Base-by-base conservation (phyloP, 2,113 vertebrate species). In the Gambusia holbrooki region DNA sequence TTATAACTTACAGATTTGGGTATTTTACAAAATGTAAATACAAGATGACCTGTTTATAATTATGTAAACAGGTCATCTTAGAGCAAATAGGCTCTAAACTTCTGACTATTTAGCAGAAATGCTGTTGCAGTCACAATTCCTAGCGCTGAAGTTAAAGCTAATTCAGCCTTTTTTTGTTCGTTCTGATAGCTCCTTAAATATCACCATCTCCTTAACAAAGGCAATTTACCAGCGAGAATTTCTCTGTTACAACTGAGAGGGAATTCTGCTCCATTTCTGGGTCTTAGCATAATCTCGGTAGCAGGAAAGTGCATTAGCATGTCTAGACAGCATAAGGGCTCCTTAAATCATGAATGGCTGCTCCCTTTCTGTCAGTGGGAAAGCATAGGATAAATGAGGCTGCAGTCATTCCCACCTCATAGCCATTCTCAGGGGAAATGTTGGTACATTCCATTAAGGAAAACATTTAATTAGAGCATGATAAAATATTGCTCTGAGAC, bases 391-490 rank as follows among this genome's bases (percentile, higher is more conserved):
- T 88, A 89, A 87, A 89, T 89, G 88, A 91, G 83, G 87, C 76
- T 74, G 89, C 76, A 73, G 83, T 74, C 65, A 5, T 69, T 37
- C 32, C 76, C 64, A 60, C 79, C 69, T 40, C 15, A 13, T 27
- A 66, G 62, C 25, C 66, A 54, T 88, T 76, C 88, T 80, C 83
- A 51, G 4, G 88, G 88, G 87, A 61, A 90, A 88, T 40, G 79
- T 87, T 84, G 85, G 79, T 86, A 87, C 88, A 91, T 90, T 89
- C 88, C 83, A 91, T 88, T 89, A 93, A 86, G 87, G 88, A 86
- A 81, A 87, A 90, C 84, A 89, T 86, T 93, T 91, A 92, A 93
- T 93, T 93, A 91, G 89, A 89, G 82, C 75, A 90, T 78, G 84
- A 92, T 91, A 92, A 89, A 92, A 92, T 90, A 91, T 82, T 85